phyloP scores from a whole-genome alignment of 2,888 invertebrate genomes.

The Frankliniella intonsa region DNA sequence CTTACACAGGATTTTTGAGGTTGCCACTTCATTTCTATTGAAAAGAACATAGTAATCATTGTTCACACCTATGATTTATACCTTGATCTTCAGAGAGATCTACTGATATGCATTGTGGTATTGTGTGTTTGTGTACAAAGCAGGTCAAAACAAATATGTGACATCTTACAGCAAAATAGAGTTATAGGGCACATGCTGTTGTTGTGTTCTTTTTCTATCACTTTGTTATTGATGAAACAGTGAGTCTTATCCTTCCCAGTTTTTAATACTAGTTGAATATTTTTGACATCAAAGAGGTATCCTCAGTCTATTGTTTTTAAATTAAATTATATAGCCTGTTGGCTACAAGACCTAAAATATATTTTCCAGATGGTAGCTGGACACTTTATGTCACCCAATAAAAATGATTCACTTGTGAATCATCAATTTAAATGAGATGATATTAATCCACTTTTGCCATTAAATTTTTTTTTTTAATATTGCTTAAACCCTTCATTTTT shows the following conservation, averaged over 20 bases:
- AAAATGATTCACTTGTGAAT: too few relatives aligned
- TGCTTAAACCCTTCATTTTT: conserved; percentile 1
- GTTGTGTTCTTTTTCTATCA: conserved; percentile 21
- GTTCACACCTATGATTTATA: neutral
- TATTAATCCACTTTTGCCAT: neutral
- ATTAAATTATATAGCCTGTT: neutral
- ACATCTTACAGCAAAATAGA: neutral
- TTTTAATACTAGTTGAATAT: neutral
- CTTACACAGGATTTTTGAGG: neutral
- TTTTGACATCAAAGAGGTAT: conserved; percentile 18
- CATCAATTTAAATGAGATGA: neutral
- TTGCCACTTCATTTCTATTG: neutral
- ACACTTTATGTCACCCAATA: too few relatives aligned
- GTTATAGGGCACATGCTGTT: neutral
- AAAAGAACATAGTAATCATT: neutral
- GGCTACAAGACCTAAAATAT: neutral
- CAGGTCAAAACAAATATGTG: neutral
- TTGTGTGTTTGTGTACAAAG: neutral
- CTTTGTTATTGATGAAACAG: conserved; percentile 12
- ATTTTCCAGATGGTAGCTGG: too few relatives aligned
- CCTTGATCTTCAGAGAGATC: neutral
- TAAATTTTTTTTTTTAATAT: neutral
- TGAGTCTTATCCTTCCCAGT: neutral
- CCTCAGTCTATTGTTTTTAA: neutral
- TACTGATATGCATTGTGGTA: neutral